Evolutionary conservation across 2,888 invertebrate genomes (phyloP).

Genomic region (Cantharis rufa): DNA sequence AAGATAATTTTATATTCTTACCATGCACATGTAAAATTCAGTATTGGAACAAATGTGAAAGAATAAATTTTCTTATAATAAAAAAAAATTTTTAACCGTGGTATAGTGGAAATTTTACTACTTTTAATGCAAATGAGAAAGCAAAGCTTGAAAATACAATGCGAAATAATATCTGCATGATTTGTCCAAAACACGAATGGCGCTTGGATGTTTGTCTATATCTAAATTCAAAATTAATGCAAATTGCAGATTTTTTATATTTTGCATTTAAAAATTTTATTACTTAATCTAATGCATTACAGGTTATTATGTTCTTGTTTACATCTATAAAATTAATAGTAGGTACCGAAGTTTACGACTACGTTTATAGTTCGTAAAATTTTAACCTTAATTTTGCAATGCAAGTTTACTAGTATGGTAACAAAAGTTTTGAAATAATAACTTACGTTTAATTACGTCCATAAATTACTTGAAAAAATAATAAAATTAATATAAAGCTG

Average conservation of each 20-base stretch:
- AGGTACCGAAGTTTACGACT: conserved; percentile 22
- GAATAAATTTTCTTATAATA: background rate
- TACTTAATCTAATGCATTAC: conserved; percentile 12
- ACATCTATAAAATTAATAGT: conserved; percentile 29
- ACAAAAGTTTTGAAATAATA: conserved; percentile 19
- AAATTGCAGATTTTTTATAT: background rate
- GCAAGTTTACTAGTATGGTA: conserved; percentile 6
- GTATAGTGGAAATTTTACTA: background rate
- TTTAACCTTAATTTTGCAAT: conserved; percentile 16
- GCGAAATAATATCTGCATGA: background rate
- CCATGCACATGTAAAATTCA: background rate
- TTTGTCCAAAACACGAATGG: background rate
- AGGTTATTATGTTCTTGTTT: conserved; percentile 24
- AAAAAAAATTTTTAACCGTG: background rate
- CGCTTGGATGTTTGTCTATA: background rate
- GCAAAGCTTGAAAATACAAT: background rate
- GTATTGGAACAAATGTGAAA: background rate
- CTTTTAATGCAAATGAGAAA: background rate
- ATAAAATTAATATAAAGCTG: background rate
- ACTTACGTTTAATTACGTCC: conserved; percentile 15
- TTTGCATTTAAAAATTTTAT: conserved; percentile 5
- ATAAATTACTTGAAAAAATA: conserved; percentile 16
- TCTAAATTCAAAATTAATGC: background rate
- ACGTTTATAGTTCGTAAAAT: conserved; percentile 25
- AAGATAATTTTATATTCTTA: background rate